Conservation (phyloP, 2,888 invertebrate genomes). For the Ennomos fuscantarius region DNA sequence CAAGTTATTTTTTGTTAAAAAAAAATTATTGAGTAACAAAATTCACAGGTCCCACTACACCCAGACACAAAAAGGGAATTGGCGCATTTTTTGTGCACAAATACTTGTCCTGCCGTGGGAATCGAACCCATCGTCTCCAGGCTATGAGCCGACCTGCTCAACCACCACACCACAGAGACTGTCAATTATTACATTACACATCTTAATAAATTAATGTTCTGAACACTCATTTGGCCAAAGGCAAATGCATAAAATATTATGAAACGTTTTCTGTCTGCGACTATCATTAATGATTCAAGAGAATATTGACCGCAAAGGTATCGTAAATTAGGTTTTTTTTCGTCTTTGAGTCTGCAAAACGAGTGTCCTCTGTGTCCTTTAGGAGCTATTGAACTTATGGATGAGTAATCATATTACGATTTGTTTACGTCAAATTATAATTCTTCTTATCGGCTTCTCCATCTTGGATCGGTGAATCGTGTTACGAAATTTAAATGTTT, state of each 20-base stretch:
- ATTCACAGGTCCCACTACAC: too few relatives aligned
- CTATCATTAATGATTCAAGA: slow-evolving; percentile 1
- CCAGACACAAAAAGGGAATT: too few relatives aligned
- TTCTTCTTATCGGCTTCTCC: slow-evolving; percentile 12
- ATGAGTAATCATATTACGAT: slow-evolving; percentile 16
- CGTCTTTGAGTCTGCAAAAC: slow-evolving; percentile 54
- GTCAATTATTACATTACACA: too few relatives aligned
- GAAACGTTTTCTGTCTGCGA: slow-evolving; percentile 8
- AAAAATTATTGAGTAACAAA: too few relatives aligned
- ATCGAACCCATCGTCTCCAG: too few relatives aligned
- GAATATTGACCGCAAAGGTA: slow-evolving; percentile 40
- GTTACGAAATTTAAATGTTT: slow-evolving; percentile 16
- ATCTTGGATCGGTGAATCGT: slow-evolving; percentile 11
- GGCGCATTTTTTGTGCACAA: too few relatives aligned
- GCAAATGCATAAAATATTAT: slow-evolving; percentile 2
- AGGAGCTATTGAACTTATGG: slow-evolving; percentile 32
- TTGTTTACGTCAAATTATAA: slow-evolving; percentile 22
- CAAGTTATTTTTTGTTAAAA: too few relatives aligned
- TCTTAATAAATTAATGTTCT: background rate
- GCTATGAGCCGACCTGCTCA: too few relatives aligned
- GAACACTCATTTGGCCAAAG: slow-evolving; percentile 1
- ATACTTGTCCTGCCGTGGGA: slow-evolving; percentile 13
- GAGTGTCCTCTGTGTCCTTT: slow-evolving; percentile 45
- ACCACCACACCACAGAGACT: too few relatives aligned
- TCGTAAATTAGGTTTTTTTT: slow-evolving; percentile 48